Conservation (phyloP, 2,113 vertebrate genomes). For the Lycaon pictus region DNA sequence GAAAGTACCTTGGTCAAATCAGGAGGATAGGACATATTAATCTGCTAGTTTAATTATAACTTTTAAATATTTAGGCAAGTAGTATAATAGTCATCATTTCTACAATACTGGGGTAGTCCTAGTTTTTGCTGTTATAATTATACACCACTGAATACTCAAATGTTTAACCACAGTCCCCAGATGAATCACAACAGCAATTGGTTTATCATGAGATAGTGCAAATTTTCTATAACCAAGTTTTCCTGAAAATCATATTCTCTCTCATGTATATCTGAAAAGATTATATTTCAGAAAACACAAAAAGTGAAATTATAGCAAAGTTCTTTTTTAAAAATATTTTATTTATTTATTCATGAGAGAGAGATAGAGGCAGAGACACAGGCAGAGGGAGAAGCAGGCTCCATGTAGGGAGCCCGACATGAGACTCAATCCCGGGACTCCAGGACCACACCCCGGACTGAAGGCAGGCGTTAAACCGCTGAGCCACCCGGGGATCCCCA, state of each 20-base stretch:
- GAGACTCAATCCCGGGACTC: too few relatives aligned
- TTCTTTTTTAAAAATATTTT: too few relatives aligned
- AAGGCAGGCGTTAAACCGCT: too few relatives aligned
- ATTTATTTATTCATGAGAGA: too few relatives aligned
- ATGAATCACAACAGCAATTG: not conserved
- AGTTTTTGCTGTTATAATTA: not conserved
- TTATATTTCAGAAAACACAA: slow-evolving; percentile 20
- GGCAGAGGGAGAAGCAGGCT: too few relatives aligned
- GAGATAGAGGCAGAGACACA: too few relatives aligned
- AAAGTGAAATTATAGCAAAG: slow-evolving; percentile 9
- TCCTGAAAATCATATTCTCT: slow-evolving; percentile 20
- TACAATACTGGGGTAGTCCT: not conserved
- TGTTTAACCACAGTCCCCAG: not conserved
- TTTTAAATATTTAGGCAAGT: slow-evolving; percentile 36
- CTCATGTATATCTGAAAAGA: not conserved
- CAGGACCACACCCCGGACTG: too few relatives aligned
- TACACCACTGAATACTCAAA: not conserved
- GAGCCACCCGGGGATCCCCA: too few relatives aligned
- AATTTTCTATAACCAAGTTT: slow-evolving; percentile 4
- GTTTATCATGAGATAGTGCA: not conserved
- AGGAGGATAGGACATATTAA: not conserved
- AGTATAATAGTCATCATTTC: not conserved
- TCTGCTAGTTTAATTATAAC: not conserved
- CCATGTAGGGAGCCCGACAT: too few relatives aligned
- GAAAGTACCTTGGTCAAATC: not conserved